phyloP scores from a whole-genome alignment of 2,113 vertebrate species.

The Tenrec ecaudatus region DNA sequence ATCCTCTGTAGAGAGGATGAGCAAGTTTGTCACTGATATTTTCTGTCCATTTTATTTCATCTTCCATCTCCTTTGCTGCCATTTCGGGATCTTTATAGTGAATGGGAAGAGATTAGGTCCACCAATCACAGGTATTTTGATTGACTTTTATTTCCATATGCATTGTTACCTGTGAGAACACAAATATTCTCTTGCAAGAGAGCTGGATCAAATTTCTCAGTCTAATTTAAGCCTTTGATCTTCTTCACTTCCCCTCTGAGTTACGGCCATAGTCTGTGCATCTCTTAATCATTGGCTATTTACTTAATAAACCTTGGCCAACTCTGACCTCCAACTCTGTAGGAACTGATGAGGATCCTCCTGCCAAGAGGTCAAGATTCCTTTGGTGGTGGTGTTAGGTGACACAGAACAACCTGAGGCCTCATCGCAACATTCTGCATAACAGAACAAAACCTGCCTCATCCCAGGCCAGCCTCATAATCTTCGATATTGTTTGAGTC shows the following conservation, averaged over 20 bases:
- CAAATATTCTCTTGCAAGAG: not conserved
- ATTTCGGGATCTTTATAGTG: conserved; percentile 14
- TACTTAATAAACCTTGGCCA: not conserved
- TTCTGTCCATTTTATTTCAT: conserved; percentile 53
- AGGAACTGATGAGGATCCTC: too few relatives aligned
- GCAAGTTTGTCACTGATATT: conserved; percentile 21
- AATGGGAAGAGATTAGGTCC: not conserved
- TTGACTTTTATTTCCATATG: conserved; percentile 34
- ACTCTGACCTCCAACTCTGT: too few relatives aligned
- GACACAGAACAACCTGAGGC: too few relatives aligned
- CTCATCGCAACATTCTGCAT: too few relatives aligned
- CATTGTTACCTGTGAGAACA: not conserved
- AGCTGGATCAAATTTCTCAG: not conserved
- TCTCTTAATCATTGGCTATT: not conserved
- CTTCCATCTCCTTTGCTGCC: not conserved
- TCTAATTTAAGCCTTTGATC: not conserved
- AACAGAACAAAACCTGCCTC: too few relatives aligned
- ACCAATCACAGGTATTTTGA: not conserved
- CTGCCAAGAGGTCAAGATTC: too few relatives aligned
- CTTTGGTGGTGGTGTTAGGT: too few relatives aligned
- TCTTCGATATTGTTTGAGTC: too few relatives aligned
- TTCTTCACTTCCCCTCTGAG: conserved; percentile 39
- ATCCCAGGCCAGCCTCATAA: too few relatives aligned
- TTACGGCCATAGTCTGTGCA: not conserved
- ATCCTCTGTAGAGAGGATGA: not conserved